These are phyloP conservation scores for Caracal caracal DNA, from an alignment of 2,113 vertebrate species.

Conservation along the genomic window DNA sequence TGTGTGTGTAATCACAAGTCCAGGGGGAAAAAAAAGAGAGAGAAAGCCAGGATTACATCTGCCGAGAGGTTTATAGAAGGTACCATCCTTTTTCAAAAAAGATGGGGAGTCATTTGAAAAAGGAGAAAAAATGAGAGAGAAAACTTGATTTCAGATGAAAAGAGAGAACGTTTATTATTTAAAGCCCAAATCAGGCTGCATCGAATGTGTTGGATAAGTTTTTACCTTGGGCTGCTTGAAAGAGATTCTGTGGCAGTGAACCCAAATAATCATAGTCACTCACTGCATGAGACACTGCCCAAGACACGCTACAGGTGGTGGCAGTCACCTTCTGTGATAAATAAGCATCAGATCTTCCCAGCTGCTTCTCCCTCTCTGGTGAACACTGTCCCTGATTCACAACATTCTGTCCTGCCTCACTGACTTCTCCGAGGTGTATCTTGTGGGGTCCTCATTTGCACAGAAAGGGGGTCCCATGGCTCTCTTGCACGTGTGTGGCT, in stretches of 20 bases:
- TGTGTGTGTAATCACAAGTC: constrained; percentile 42
- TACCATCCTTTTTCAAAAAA: constrained; percentile 39
- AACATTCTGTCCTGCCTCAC: constrained; percentile 9
- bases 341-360: neutral
- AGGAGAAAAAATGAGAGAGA: neutral
- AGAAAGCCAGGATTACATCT: neutral
- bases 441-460: constrained; percentile 49
- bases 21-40: neutral
- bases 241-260: constrained; percentile 14
- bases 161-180: constrained; percentile 49
- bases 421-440: constrained; percentile 63
- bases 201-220: constrained; percentile 10
- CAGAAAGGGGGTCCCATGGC: constrained; percentile 68
- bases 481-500: constrained; percentile 57
- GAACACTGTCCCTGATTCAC: neutral
- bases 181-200: neutral
- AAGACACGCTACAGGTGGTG: neutral
- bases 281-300: neutral
- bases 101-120: neutral
- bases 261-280: constrained; percentile 45
- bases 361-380: neutral
- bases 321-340: constrained; percentile 15
- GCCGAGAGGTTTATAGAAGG: neutral
- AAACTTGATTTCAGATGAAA: constrained; percentile 46
- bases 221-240: constrained; percentile 37